Base-by-base conservation (phyloP, 2,888 invertebrate genomes). In the Phyto melanocephala region DNA sequence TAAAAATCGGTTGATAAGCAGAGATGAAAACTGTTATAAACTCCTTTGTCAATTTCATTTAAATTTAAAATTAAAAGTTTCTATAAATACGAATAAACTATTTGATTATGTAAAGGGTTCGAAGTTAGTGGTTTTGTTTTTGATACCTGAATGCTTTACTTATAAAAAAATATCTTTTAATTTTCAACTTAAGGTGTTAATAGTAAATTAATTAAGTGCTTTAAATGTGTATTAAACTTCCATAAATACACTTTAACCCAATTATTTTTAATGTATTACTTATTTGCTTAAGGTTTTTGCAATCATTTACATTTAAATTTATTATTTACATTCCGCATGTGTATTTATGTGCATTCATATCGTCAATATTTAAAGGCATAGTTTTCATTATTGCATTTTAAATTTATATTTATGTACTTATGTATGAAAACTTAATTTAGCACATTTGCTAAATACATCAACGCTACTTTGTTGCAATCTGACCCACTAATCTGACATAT, bases 401-500 rank as follows among this genome's bases (percentile, higher is more conserved):
- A 8, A 8, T 45, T 62, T 62, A n/a, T 62, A 10, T 50, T 42
- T 15, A 54, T 15, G 33, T 52, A 8, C 37, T 24, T 17, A 76
- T 35, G 42, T 20, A 33, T 20, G 50, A 35, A 54, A 45, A 58
- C 58, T 63, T 42, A 75, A 79, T 65, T 79, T 79, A 42, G 33
- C 58, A 72, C 84, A 81, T 80, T 78, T 85, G 83, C 84, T 81
- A 85, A 86, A 85, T 87, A 81, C 78, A 84, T 86, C 84, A 85
- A 86, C 85, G 86, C 84, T 88, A 84, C 81, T 80, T 63, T 65
- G 28, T 52, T 72, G 50, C 77, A 85, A 88, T 88, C 88, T 87
- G 86, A 86, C 86, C 87, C 86, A 86, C 86, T 86, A 87, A 87
- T 88, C 87, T 85, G 86, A 88, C 87, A 87, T 87, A 83, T 88